A percentile compares a stretch with the other conserved stretches of the same genome.
Conservation (phyloP, 2,113 vertebrate species). For the Mandrillus leucophaeus region DNA sequence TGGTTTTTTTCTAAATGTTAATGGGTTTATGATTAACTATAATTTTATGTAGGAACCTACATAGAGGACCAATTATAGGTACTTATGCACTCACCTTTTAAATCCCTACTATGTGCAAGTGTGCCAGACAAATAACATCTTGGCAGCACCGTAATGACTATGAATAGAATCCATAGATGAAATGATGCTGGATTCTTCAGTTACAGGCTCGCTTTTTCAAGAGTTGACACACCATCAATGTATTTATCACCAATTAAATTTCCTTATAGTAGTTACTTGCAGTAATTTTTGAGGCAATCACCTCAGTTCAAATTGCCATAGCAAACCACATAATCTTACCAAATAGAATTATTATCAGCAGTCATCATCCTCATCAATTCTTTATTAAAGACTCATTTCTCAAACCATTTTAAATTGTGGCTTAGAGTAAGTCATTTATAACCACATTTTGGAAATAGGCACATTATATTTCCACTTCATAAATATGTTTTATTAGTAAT, state of each 20-base stretch:
- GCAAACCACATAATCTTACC: conserved; percentile 68
- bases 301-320: conserved; percentile 67
- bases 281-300: conserved; percentile 72
- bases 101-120: conserved; percentile 72
- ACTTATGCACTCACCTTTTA: conserved; percentile 22
- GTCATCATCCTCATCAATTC: conserved; percentile 68
- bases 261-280: conserved; percentile 60
- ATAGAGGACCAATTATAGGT: conserved; percentile 15
- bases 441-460: conserved; percentile 73
- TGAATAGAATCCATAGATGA: not conserved
- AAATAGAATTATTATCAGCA: conserved; percentile 73
- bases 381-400: conserved; percentile 76
- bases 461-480: conserved; percentile 76
- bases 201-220: conserved; percentile 53
- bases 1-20: conserved; percentile 37
- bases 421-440: conserved; percentile 75
- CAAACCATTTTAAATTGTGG: conserved; percentile 69
- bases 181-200: conserved; percentile 21
- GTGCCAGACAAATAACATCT: not conserved
- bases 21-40: conserved; percentile 39
- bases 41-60: conserved; percentile 1
- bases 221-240: conserved; percentile 53
- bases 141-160: not conserved
- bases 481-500: conserved; percentile 77
- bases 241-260: conserved; percentile 76